Base-by-base conservation (phyloP, 2,797 vertebrate species). In the Eulemur rubriventer region DNA sequence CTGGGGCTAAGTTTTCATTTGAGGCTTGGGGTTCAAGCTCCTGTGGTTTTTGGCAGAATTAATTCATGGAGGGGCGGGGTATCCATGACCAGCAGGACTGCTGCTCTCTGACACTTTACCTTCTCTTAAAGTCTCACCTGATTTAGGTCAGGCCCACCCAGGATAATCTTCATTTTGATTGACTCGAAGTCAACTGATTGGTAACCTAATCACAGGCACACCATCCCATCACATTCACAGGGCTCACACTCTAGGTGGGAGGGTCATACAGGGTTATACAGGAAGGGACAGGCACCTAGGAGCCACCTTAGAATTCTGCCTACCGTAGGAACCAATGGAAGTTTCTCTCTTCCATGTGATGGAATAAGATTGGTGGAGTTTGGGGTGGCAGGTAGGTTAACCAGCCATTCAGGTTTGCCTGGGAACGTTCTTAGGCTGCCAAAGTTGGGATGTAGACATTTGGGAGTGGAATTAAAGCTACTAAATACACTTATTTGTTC, bases 201-300 rank as follows among this genome's bases (percentile, higher is more conserved):
- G 2, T 87, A 86, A 12, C 4, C 6, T 26, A 52, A 52, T 67
- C 24, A 13, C 55, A 26, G 38, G 50, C 65, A 0, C 18, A 41
- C 57, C 6, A 81, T n/a, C 16, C 9, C 4, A 35, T 55, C 6
- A 24, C 24, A 35, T 55, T 33, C 46, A 20, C 17, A 70, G 12
- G 5, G 46, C 82, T 70, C 38, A 4, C 5, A 28, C 26, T 89
- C 6, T 28, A 41, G 14, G 0, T n/a, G 26, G 7, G 48, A 16
- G 18, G 1, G 41, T 72, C 24, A 48, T 70, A 59, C 1, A 65
- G 46, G 20, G 65, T 76, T 22, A 14, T 24, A 30, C 6, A 41
- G 1, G 3, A 67, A 6, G 0, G 4, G 28, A 1, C 38, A 4
- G 8, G 9, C 55, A 43, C 55, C 48, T 24, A n/a, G 17, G 48